Base-by-base conservation (phyloP, 2,113 vertebrate genomes). In the Sciurus niger region DNA sequence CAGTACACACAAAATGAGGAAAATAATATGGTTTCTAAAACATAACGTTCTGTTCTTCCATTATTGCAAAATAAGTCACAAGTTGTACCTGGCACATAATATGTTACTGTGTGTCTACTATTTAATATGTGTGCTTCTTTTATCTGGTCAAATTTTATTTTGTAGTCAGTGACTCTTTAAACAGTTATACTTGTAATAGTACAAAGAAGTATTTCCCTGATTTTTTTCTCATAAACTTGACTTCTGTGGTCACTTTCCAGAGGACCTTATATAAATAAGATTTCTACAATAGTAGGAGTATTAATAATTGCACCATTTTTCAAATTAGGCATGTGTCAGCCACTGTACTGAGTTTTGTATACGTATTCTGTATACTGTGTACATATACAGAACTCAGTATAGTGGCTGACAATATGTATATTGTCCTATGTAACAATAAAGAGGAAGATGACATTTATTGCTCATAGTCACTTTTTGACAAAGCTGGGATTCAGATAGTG, bases 161-260 rank as follows among this genome's bases (percentile, higher is more conserved):
- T 67, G 96, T 94, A 90, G 53, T 8, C 70, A 83, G 12, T 74
- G 28, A 74, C 12, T 87, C 37, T 83, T 76, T n/a, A 85, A 92
- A 83, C n/a, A 84, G 30, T 95, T 92, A 7, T 79, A 34, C 34
- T 79, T 86, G 72, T 72, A 37, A 34, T 76, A 73, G 53, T 30
- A 70, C 14, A 86, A 24, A 87, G 94, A 51, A 22, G 4, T 40
- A 67, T 25, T 93, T 95, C 76, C 40, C 70, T 60, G 11, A 14
- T n/a, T 58, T 77, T 93, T 53, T 93, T 55, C 46, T 8, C 8
- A 17, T 72, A 82, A 88, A 22, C 46, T 76, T 74, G 73, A 67
- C 4, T 67, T 93, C 40, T 22, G 6, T 13, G 1, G 10, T 5
- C 25, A 90, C 46, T 83, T 70, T 85, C 53, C 53, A 18, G 18